Evolutionary conservation across 2,888 invertebrate genomes (phyloP).

Genomic region (Petrophora chlorosata): DNA sequence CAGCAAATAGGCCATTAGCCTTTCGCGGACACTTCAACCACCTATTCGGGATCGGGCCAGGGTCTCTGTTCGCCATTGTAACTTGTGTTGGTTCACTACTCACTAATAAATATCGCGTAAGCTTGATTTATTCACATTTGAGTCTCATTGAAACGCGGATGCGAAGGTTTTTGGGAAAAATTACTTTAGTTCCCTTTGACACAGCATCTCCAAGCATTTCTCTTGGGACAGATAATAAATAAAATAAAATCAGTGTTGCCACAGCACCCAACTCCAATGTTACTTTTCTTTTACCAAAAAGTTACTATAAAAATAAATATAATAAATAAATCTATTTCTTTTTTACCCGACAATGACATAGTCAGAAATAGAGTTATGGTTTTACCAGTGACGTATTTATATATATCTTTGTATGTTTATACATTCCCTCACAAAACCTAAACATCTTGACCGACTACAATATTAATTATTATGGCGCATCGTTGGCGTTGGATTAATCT

Average conservation of each 20-base stretch:
- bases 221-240: conserved; percentile 20
- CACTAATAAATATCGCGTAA: conserved; percentile 27
- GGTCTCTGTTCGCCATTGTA: conserved; percentile 67
- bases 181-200: conserved; percentile 28
- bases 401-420: no score
- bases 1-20: conserved; percentile 87
- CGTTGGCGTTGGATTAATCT: no score
- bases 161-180: conserved; percentile 20
- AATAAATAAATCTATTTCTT: no score
- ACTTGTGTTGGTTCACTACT: conserved; percentile 23
- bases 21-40: conserved; percentile 96
- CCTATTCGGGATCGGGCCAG: conserved; percentile 90
- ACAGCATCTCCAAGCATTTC: conserved; percentile 36
- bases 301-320: no score
- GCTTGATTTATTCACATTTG: conserved; percentile 32
- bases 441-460: no score
- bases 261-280: no score
- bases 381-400: no score
- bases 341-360: no score
- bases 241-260: conserved; percentile 7
- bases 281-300: no score
- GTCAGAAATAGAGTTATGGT: no score
- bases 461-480: no score
- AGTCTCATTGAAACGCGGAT: background rate
- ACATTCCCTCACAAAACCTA: no score